Evolutionary conservation across 2,113 vertebrate species (phyloP), one percentile per base, ranked within the genome.

Genomic region (Strix aluco): DNA sequence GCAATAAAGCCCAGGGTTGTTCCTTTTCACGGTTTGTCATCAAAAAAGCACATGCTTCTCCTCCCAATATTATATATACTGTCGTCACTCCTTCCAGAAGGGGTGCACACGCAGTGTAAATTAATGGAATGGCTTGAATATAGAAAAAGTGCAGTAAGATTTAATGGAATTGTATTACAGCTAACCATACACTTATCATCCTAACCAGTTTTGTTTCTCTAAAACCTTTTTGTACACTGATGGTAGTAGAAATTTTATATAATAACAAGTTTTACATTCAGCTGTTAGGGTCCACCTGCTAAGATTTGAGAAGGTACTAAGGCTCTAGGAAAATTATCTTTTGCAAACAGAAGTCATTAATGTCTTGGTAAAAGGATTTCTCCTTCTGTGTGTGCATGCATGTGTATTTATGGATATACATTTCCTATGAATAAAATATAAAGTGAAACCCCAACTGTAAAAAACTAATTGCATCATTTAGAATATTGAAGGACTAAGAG

Each of bases 351-450:
- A 95, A 96, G 83, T 90, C 96, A 89, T 96, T 96, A 92, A 83
- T 87, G 94, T 83, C 89, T 63, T 49, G 13, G 82, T 85, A 88
- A 97, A 97, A 95, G 15, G 57, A 95, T 88, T 94, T 92, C 88
- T 88, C 65, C 57, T 57, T 94, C 81, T 75, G 14, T 88, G 36
- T 71, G 62, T 70, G 46, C 52, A 46, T 42, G 66, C 36, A 30
- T 5, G 5, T 88, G 30, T 91, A 91, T 97, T 97, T 97, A 94
- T 95, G 81, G 89, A 38, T 95, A 93, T 73, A 69, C 10, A 70
- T 89, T 97, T 93, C 72, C 67, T 86, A 87, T 97, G 80, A 97
- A 97, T 96, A 94, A 97, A 97, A 97, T 92, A 97, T 87, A 94
- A 97, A 95, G 51, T 26, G 51, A 95, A 96, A 89, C 44, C 32